phyloP scores from a whole-genome alignment of 2,113 vertebrate genomes.

The Eubucco bourcierii region DNA sequence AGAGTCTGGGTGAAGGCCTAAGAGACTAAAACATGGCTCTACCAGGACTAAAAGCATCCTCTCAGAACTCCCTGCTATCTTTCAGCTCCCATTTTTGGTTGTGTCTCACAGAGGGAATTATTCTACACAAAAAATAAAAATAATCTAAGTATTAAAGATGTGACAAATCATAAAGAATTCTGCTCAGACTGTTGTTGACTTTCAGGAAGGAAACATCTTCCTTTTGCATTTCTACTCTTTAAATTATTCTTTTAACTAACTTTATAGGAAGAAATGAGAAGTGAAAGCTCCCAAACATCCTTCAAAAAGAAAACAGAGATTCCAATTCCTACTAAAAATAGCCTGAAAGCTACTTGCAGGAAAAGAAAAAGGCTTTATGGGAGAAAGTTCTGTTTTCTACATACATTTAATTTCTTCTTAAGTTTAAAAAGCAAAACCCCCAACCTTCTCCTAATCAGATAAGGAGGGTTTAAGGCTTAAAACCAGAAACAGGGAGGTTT shows the following conservation, averaged over 20 bases:
- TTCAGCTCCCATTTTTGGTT: background rate
- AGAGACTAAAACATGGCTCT: background rate
- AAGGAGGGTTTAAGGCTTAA: slow-evolving; percentile 1
- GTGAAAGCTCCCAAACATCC: background rate
- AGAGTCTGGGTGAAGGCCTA: background rate
- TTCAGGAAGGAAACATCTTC: background rate
- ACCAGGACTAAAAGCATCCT: background rate
- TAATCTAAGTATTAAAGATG: background rate
- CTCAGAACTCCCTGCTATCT: background rate
- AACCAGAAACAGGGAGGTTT: slow-evolving; percentile 31
- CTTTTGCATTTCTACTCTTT: background rate
- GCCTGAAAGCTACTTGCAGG: background rate
- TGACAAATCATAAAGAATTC: background rate
- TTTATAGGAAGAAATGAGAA: background rate
- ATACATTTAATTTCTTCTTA: background rate
- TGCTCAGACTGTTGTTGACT: background rate
- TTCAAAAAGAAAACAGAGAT: background rate
- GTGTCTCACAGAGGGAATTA: background rate
- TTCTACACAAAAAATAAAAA: background rate
- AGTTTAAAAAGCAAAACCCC: background rate
- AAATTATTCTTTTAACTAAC: background rate
- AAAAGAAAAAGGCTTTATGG: background rate
- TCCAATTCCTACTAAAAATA: background rate
- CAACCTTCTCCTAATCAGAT: background rate
- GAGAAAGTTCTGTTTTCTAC: background rate